Conservation (phyloP, 2,888 invertebrate species). For the Corythucha ciliata region DNA sequence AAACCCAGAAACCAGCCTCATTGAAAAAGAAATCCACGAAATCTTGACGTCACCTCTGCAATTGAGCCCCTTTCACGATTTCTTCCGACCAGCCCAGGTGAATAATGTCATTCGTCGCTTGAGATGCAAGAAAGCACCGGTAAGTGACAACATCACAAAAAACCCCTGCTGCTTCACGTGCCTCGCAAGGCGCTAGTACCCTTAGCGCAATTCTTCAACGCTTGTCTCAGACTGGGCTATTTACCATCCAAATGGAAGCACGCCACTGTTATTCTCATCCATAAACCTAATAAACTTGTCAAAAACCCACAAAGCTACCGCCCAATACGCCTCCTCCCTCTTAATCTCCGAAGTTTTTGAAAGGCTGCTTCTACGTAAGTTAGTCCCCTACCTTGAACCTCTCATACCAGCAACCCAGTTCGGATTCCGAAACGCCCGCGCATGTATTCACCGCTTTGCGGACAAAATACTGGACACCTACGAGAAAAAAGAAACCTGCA, state of each 20-base stretch:
- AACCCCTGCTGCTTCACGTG: slow-evolving; percentile 3
- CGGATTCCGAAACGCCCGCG: slow-evolving; percentile 10
- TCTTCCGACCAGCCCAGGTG: too few species aligned
- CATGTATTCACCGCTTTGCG: background rate
- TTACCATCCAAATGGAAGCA: slow-evolving; percentile 7
- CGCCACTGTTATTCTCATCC: slow-evolving; percentile 10
- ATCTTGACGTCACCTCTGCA: too few species aligned
- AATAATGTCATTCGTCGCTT: too few species aligned
- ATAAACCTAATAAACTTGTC: slow-evolving; percentile 2
- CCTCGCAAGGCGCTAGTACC: background rate
- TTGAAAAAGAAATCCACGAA: too few species aligned
- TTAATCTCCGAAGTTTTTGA: slow-evolving; percentile 7
- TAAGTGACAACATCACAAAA: background rate
- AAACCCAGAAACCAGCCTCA: too few species aligned
- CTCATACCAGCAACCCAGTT: slow-evolving; percentile 3
- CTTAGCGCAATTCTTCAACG: slow-evolving; percentile 11
- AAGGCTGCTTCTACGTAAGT: background rate
- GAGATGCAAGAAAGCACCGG: background rate
- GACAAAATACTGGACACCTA: too few species aligned
- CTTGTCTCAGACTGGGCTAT: slow-evolving; percentile 6
- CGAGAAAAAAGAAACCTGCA: too few species aligned
- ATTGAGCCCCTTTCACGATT: too few species aligned
- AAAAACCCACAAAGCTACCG: slow-evolving; percentile 5
- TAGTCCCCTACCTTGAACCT: slow-evolving; percentile 5
- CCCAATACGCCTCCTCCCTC: slow-evolving; percentile 9